Evolutionary conservation across 2,888 invertebrate species (phyloP).

Genomic region (Muscina levida): DNA sequence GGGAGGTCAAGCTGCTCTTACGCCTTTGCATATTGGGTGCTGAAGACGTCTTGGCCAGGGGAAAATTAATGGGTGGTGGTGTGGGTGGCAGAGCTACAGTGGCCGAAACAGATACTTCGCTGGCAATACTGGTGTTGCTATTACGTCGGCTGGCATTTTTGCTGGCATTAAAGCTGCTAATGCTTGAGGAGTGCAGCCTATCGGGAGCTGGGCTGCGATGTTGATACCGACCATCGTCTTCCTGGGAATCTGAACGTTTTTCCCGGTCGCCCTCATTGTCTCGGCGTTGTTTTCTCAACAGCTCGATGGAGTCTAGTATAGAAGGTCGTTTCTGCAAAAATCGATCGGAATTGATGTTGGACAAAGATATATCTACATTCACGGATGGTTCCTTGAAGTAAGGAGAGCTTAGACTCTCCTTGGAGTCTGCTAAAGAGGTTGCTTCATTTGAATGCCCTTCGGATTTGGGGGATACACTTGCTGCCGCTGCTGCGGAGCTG

Average conservation of each 20-base stretch:
- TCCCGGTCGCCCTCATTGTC: slow-evolving; percentile 66
- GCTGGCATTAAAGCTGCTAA: slow-evolving; percentile 70
- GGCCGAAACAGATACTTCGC: slow-evolving; percentile 45
- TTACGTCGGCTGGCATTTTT: slow-evolving; percentile 71
- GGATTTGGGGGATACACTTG: neutral
- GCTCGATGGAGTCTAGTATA: slow-evolving; percentile 73
- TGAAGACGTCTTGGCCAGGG: slow-evolving; percentile 75
- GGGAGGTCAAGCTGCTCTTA: slow-evolving; percentile 71
- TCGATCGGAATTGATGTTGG: slow-evolving; percentile 35
- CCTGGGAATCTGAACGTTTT: slow-evolving; percentile 71
- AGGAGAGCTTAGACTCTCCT: slow-evolving; percentile 36
- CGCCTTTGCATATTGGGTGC: slow-evolving; percentile 73
- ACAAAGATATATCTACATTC: slow-evolving; percentile 28
- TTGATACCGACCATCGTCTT: slow-evolving; percentile 38
- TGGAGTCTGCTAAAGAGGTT: slow-evolving; percentile 49
- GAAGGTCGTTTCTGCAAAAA: slow-evolving; percentile 60
- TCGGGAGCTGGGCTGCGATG: slow-evolving; percentile 74
- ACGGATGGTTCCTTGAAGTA: slow-evolving; percentile 7
- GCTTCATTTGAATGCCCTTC: slow-evolving; percentile 17
- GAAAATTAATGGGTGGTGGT: slow-evolving; percentile 70
- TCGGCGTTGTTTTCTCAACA: slow-evolving; percentile 72
- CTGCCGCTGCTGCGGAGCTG: neutral
- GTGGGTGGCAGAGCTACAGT: slow-evolving; percentile 50
- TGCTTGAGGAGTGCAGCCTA: slow-evolving; percentile 73
- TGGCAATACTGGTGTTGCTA: slow-evolving; percentile 72